Evolutionary conservation across 2,113 vertebrate species (phyloP).

Genomic region (Sitta europaea): DNA sequence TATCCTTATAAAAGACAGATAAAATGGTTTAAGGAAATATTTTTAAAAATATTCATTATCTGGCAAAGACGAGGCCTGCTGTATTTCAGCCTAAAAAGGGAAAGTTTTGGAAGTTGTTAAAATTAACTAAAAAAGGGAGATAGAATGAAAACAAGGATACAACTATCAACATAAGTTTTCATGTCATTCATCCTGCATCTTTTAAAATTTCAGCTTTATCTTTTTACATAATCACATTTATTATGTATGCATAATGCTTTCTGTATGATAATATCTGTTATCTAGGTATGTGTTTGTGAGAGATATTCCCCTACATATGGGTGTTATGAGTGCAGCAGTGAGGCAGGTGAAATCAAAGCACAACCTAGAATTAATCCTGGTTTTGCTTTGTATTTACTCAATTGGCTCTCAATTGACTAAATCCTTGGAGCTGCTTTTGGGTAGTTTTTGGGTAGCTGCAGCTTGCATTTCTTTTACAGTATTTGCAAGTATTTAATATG

Average conservation of each 20-base stretch:
- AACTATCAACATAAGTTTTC: neutral
- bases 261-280: neutral
- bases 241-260: neutral
- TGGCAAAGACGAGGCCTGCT: conserved; percentile 28
- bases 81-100: conserved; percentile 56
- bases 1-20: neutral
- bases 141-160: neutral
- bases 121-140: conserved; percentile 10
- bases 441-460: neutral
- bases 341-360: neutral
- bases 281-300: neutral
- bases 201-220: neutral
- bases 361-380: neutral
- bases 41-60: conserved; percentile 56
- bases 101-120: conserved; percentile 17
- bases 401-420: neutral
- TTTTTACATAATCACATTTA: neutral
- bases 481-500: neutral
- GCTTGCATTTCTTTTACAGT: neutral
- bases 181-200: neutral
- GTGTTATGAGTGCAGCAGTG: neutral
- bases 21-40: conserved; percentile 55
- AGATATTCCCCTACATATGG: neutral
- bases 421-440: neutral
- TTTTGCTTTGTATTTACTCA: neutral